phyloP scores from a whole-genome alignment of 2,797 vertebrate species.

The Pangasius macronema region DNA sequence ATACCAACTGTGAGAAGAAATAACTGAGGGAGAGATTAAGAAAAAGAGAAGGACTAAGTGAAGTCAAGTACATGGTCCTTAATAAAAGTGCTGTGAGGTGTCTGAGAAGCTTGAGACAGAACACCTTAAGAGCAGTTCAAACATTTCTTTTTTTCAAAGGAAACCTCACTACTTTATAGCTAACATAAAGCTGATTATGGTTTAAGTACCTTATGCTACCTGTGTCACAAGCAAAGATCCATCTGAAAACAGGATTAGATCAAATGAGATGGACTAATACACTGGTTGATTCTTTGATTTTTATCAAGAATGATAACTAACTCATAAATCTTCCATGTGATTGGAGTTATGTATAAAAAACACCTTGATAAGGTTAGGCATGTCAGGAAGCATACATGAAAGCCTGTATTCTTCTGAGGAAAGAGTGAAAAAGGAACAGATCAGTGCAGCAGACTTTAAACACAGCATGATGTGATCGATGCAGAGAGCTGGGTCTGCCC shows the following conservation, averaged over 20 bases:
- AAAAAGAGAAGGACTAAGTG: constrained; percentile 9
- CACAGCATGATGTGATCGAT: constrained; percentile 31
- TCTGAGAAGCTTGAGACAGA: constrained; percentile 7
- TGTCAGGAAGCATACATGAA: constrained; percentile 27
- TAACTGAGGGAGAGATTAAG: constrained; percentile 7
- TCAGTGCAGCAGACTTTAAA: constrained; percentile 17
- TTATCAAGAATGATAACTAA: constrained; percentile 1
- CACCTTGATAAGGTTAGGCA: constrained; percentile 3
- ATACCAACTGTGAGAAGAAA: constrained; percentile 51
- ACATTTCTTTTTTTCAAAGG: neutral
- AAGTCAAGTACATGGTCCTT: constrained; percentile 32
- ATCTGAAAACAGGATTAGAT: neutral
- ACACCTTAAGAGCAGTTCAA: neutral
- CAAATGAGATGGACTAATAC: neutral
- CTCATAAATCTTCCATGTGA: constrained; percentile 4
- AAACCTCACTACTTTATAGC: neutral
- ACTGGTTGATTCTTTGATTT: constrained; percentile 13
- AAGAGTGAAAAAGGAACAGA: constrained; percentile 1
- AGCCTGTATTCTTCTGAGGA: constrained; percentile 21
- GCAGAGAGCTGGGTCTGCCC: neutral
- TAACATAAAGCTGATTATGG: neutral
- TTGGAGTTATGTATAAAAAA: constrained; percentile 6
- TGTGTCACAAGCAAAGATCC: neutral
- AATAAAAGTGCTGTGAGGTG: constrained; percentile 21
- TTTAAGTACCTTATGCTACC: neutral